These are phyloP conservation scores for Andrena bucephala DNA, from an alignment of 2,888 invertebrate genomes.

Conservation along the genomic window DNA sequence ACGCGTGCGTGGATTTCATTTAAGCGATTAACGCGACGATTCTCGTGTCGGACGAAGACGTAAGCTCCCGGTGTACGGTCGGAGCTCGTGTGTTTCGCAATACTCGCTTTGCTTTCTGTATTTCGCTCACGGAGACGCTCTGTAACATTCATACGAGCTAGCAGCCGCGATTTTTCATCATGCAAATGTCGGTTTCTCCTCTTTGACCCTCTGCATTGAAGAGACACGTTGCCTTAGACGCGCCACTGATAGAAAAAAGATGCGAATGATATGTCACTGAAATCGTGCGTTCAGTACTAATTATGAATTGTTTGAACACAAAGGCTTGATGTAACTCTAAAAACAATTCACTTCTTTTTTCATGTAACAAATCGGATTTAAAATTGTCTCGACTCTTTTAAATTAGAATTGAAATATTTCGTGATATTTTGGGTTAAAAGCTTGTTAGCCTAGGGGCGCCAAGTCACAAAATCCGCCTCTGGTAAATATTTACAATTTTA, in stretches of 20 bases:
- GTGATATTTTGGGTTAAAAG: too few species aligned
- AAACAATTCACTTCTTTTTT: too few species aligned
- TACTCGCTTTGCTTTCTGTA: neutral
- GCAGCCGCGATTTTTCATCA: neutral
- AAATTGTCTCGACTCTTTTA: too few species aligned
- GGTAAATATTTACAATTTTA: too few species aligned
- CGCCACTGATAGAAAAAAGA: neutral
- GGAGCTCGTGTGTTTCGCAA: neutral
- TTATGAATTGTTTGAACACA: too few species aligned
- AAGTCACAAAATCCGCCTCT: too few species aligned
- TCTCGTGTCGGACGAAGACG: neutral
- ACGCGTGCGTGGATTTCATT: slow-evolving; percentile 19
- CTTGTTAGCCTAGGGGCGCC: too few species aligned
- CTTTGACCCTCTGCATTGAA: neutral
- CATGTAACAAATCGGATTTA: too few species aligned
- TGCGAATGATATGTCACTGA: neutral
- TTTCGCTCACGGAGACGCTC: neutral
- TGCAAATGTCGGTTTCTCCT: neutral
- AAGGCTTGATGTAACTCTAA: too few species aligned
- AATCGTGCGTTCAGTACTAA: too few species aligned
- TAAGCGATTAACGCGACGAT: slow-evolving; percentile 13
- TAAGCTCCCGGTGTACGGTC: neutral
- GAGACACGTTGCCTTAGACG: neutral
- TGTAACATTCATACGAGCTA: neutral
- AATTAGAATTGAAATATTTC: too few species aligned